phyloP scores from a whole-genome alignment of 1,140 invertebrate species.

The Dinoponera quadriceps region DNA sequence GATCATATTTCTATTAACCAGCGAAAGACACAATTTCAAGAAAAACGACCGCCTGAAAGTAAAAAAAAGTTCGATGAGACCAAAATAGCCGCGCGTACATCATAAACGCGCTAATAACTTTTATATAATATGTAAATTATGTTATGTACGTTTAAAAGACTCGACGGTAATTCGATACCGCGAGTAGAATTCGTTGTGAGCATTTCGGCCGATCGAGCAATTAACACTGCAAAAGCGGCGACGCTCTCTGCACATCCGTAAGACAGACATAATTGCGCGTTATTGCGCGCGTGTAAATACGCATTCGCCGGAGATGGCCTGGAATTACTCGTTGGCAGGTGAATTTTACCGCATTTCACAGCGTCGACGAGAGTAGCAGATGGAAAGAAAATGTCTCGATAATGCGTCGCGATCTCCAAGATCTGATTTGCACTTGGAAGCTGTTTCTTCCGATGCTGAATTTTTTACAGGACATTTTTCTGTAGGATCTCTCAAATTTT shows the following conservation, averaged over 20 bases:
- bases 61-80: too few relatives aligned
- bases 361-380: neutral
- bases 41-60: too few relatives aligned
- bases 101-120: too few relatives aligned
- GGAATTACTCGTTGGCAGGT: constrained; percentile 4
- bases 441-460: too few relatives aligned
- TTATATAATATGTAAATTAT: too few relatives aligned
- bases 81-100: too few relatives aligned
- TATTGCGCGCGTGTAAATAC: constrained; percentile 35
- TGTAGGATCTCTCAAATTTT: too few relatives aligned
- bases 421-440: too few relatives aligned
- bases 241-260: constrained; percentile 31
- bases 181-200: neutral
- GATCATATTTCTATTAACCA: constrained; percentile 24
- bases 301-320: constrained; percentile 1
- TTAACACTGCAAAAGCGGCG: constrained; percentile 61
- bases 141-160: too few relatives aligned
- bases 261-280: constrained; percentile 48
- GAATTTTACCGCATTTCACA: neutral
- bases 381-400: neutral
- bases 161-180: too few relatives aligned
- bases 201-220: constrained; percentile 60
- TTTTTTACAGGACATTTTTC: too few relatives aligned
- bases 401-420: too few relatives aligned
- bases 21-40: neutral